Evolutionary conservation across 2,888 invertebrate species (phyloP), one percentile per base, ranked within the genome.

Genomic region (Sinelater perroti): DNA sequence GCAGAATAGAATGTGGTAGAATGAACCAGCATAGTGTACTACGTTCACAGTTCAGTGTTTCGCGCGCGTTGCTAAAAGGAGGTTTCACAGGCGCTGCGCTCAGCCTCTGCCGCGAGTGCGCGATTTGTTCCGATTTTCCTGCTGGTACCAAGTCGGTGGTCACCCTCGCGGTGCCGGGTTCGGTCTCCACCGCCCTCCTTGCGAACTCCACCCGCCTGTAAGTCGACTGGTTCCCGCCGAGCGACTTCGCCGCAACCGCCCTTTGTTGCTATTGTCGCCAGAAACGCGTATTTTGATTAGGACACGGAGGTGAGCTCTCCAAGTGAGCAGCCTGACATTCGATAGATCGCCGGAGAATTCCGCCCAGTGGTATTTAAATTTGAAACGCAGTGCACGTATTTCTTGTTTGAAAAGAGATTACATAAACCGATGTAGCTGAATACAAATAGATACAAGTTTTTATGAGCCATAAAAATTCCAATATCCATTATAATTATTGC

Each of bases 1-100:
- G 28, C 28, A 40, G 53, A 44, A 49, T 49, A 51, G 53, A 58
- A 55, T 55, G 52, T 57, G 49, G 58, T 54, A 53, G 49, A 54
- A 57, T 52, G 51, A 49, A 57, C 52, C 40, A 54, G 58, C 53
- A 54, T 58, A 50, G 58, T 33, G 33, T 47, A 49, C 53, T 54
- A 53, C 58, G 54, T 40, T 53, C 47, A 49, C 26, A 42, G 58
- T 53, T 58, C 58, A 58, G 58, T 58, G 58, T 58, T 58, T 58
- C 49, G 58, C 54, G 58, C 36, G 49, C 49, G 31, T 35, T 31
- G 54, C 16, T 46, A 18, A 36, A 44, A 49, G 45, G 21, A 50
- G 58, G 49, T 40, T 47, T 28, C 44, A 31, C 42, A 44, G 38
- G 30, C 51, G 26, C 30, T 47, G 52, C 35, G 24, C 24, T 49